Evolutionary conservation across 2,888 invertebrate species (phyloP).

Genomic region (Pterostichus niger): DNA sequence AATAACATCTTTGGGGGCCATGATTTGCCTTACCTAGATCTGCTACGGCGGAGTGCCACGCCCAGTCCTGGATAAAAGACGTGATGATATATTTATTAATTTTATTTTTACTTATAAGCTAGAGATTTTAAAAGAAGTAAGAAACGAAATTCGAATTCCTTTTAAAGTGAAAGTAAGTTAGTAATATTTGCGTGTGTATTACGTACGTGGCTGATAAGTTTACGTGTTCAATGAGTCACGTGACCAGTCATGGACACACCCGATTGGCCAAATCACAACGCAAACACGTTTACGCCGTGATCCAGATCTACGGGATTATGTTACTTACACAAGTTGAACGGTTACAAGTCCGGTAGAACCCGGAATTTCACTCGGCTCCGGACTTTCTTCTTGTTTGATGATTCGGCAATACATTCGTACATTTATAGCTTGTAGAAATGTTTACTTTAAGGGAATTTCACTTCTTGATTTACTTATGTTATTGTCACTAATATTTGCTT

Average conservation of each 20-base stretch:
- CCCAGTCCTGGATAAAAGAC: no score
- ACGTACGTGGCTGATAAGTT: no score
- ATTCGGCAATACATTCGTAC: conserved; percentile 24
- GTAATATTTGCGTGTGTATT: not conserved
- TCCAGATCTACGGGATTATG: conserved; percentile 63
- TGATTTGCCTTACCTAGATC: no score
- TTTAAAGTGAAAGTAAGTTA: not conserved
- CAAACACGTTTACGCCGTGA: conserved; percentile 69
- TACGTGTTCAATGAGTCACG: conserved; percentile 60
- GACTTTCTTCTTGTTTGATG: conserved; percentile 15
- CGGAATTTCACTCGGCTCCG: not conserved
- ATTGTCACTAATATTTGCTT: no score
- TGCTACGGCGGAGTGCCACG: no score
- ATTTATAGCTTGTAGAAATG: no score
- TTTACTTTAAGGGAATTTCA: no score
- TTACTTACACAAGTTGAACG: conserved; percentile 64
- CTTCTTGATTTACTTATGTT: no score
- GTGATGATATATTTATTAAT: no score
- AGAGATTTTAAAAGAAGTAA: no score
- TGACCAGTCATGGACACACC: conserved; percentile 69
- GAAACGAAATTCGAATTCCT: not conserved
- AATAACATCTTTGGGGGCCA: no score
- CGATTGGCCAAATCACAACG: conserved; percentile 70
- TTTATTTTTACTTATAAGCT: no score
- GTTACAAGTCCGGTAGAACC: conserved; percentile 55